These are phyloP conservation scores for Lampris incognitus DNA, from an alignment of 2,113 vertebrate genomes.

Conservation along the genomic window DNA sequence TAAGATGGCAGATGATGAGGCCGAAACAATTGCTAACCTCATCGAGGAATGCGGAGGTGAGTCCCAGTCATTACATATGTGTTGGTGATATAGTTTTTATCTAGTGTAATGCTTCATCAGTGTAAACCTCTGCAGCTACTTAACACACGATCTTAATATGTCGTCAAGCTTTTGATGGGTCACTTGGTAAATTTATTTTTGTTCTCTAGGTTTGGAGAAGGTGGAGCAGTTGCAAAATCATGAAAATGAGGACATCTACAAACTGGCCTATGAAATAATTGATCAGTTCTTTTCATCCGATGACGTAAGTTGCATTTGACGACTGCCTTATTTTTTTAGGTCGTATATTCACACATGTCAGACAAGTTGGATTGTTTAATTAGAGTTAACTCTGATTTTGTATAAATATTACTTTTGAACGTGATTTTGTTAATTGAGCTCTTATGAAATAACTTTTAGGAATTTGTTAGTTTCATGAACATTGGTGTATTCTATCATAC, in stretches of 20 bases:
- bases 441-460: no score
- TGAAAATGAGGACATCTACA: slow-evolving; percentile 99
- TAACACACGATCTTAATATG: background rate
- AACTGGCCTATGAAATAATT: slow-evolving; percentile 99
- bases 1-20: slow-evolving; percentile 99
- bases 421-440: no score
- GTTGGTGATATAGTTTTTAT: background rate
- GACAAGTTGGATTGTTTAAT: no score
- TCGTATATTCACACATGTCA: no score
- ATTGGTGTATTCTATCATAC: no score
- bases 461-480: no score
- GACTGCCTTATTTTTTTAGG: no score
- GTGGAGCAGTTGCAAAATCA: slow-evolving; percentile 99
- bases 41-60: slow-evolving; percentile 98
- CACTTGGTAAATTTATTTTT: background rate
- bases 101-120: no score
- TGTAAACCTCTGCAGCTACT: no score
- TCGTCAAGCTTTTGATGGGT: no score
- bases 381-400: no score
- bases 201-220: slow-evolving; percentile 92
- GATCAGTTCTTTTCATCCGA: slow-evolving; percentile 99
- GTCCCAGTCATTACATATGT: background rate
- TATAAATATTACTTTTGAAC: no score
- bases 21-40: slow-evolving; percentile 97
- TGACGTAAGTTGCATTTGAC: slow-evolving; percentile 87